phyloP scores from a whole-genome alignment of 2,113 vertebrate genomes.

The Catharus fuscescens region DNA sequence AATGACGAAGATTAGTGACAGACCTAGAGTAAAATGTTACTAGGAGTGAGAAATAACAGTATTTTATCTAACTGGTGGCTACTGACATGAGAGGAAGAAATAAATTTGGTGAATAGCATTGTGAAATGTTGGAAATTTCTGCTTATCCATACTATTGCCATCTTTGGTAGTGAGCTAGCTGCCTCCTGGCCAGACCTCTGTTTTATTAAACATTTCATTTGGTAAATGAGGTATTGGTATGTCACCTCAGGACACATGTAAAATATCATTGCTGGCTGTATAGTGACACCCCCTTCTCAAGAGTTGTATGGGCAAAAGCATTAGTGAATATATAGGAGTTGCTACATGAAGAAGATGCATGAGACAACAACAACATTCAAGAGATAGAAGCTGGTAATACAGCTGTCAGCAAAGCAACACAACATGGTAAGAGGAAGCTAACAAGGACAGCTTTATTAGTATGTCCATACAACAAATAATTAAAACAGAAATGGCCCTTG shows the following conservation, averaged over 20 bases:
- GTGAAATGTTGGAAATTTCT: neutral
- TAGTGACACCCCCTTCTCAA: accelerated
- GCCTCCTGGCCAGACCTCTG: neutral
- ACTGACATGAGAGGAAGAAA: neutral
- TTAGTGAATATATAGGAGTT: neutral
- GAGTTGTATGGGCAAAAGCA: neutral
- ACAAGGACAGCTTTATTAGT: neutral
- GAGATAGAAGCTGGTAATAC: neutral
- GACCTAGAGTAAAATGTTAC: neutral
- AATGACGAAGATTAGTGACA: neutral
- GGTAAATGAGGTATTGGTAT: neutral
- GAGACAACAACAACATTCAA: neutral
- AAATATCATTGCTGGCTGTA: neutral
- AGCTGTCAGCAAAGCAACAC: neutral
- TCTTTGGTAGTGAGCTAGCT: neutral
- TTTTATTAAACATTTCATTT: neutral
- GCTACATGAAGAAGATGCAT: neutral
- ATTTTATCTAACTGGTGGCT: neutral
- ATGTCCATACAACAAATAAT: neutral
- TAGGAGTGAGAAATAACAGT: neutral
- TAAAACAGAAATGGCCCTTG: neutral
- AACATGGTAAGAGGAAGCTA: neutral
- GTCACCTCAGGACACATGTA: neutral
- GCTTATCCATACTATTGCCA: neutral
- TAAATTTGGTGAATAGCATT: neutral